Evolutionary conservation across 2,888 invertebrate genomes (phyloP), one percentile per base, ranked within the genome.

Genomic region (Oegoconia quadripuncta): DNA sequence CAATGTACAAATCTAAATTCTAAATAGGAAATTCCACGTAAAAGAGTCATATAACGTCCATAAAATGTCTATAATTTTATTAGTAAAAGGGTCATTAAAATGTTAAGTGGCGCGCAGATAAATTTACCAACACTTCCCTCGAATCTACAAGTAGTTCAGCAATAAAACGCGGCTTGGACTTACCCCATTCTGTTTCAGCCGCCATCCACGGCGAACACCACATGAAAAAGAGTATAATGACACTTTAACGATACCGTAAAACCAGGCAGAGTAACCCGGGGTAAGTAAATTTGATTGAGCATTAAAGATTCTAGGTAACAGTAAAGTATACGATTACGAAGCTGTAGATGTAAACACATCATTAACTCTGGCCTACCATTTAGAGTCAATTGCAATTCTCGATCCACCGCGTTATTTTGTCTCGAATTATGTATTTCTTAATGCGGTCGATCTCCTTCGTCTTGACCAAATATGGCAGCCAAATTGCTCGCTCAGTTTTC

Each of bases 101-200:
- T 31, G 44, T 42, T 44, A 39, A 50, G 53, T 48, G 48, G 41
- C 43, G 41, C 31, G 39, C 42, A 42, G 50, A 48, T 52, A 51
- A 51, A 48, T 52, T 58, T 55, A 53, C 42, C 40, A 39, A 20
- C 43, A 34, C 42, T 64, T 68, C 61, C 55, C 57, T 63, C 59
- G 70, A 76, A 76, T 74, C 75, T 61, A 80, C 78, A 80, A 80
- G 77, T 75, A 72, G 59, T 60, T 50, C 46, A 52, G 62, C 55
- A 70, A 74, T 79, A 79, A 80, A 77, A 68, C 47, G 27, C 22
- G 40, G 41, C 37, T 47, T 50, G 42, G 51, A 77, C 90, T 89
- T 82, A 90, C 90, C 88, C 90, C 90, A 78, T 90, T 89, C 89
- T 89, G 79, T 65, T 69, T 63, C 64, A 68, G 64, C 49, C 61